These are phyloP conservation scores for Drosophila sturtevanti DNA, from an alignment of 1,140 invertebrate genomes.

Conservation along the genomic window DNA sequence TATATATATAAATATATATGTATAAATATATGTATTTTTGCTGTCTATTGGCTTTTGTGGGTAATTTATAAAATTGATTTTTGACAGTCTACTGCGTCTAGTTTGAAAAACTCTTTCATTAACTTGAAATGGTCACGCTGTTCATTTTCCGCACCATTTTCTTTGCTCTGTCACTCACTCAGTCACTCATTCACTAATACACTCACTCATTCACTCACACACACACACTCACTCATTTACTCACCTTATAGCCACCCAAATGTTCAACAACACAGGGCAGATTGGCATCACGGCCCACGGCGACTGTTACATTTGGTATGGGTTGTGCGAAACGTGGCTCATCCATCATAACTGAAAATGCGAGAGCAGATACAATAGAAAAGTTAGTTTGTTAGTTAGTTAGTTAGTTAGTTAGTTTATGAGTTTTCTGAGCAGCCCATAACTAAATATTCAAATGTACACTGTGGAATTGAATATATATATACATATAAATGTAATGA, in stretches of 20 bases:
- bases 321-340: conserved; percentile 93
- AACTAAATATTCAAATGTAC: not conserved
- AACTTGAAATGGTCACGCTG: conserved; percentile 21
- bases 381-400: conserved; percentile 23
- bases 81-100: conserved; percentile 52
- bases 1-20: no score
- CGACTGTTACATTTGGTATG: conserved; percentile 94
- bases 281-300: conserved; percentile 92
- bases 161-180: conserved; percentile 31
- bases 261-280: conserved; percentile 94
- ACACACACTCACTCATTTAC: conserved; percentile 33
- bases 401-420: conserved; percentile 61
- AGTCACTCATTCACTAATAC: not conserved
- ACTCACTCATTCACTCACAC: conserved; percentile 31
- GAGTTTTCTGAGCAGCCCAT: conserved; percentile 45
- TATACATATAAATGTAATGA: no score
- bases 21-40: not conserved
- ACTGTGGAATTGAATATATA: no score
- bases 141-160: conserved; percentile 61
- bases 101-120: conserved; percentile 48
- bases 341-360: conserved; percentile 88
- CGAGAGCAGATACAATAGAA: conserved; percentile 25
- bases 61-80: conserved; percentile 76
- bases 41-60: conserved; percentile 8
- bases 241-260: conserved; percentile 93